Base-by-base conservation (phyloP, 2,888 invertebrate species). In the Deilephila porcellus region DNA sequence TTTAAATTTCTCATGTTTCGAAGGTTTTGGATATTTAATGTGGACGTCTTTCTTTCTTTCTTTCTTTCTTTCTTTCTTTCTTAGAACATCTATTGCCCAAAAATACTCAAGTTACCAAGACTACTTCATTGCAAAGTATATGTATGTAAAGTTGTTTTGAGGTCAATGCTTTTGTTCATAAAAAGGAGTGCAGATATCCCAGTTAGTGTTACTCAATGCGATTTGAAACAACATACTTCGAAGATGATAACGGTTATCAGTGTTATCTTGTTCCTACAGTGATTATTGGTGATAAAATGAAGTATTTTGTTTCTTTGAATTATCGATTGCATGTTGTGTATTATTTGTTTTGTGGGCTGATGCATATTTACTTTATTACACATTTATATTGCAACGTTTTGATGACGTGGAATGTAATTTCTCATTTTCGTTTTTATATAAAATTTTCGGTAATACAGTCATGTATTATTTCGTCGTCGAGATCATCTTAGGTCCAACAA, bases 251-350 rank as follows among this genome's bases (percentile, higher is more conserved):
- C 45, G 6, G 64, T 20, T 67, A 60, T 71, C 75, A 29, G n/a
- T 29, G 32, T 72, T 79, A 79, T 79, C 76, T 63, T 60, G 56
- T 67, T 67, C 63, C 71, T 73, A 74, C 71, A 70, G 70, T 72
- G 72, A 72, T 77, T 74, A 73, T 56, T n/a, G n/a, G 56, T 53
- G 76, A 76, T 79, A 76, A 62, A 73, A 17, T 60, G 60, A 74
- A 72, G 53, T 71, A 74, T 60, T 74, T 52, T 72, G 60, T 73
- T 71, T 75, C 67, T 77, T 70, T 20, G 60, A 71, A 71, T 74
- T 72, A 77, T 76, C 60, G 71, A 73, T 71, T 77, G 70, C 59
- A 73, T 76, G 60, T 73, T 53, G 59, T 67, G 29, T 64, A 19
- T 62, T n/a, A 45, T 75, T 29, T 76, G 17, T 17, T 25, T 20